Percentiles rank a stretch among this genome's conserved stretches.
phyloP scores from a whole-genome alignment of 1,140 invertebrate genomes.

The Pteromalus puparum region DNA sequence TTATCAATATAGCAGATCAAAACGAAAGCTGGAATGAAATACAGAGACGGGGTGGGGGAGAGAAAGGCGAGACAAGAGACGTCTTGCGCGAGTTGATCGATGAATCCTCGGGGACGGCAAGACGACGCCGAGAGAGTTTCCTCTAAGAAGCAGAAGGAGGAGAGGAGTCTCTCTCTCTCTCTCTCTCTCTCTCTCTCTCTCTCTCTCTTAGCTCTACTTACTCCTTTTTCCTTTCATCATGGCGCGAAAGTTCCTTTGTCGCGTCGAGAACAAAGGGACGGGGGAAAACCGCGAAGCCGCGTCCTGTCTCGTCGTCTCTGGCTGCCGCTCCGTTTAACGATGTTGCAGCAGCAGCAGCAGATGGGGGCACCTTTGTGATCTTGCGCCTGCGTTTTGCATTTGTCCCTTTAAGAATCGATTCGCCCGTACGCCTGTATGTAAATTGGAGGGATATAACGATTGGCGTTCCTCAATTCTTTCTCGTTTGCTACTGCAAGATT shows the following conservation, averaged over 20 bases:
- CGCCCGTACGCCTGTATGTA: too few relatives aligned
- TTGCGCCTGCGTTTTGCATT: not conserved
- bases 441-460: not conserved
- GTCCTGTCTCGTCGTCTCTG: not conserved
- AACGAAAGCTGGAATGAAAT: too few relatives aligned
- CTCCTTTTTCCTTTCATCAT: slow-evolving; percentile 23
- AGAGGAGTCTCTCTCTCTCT: not conserved
- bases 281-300: not conserved
- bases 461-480: not conserved
- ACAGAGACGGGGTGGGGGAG: not conserved
- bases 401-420: too few relatives aligned
- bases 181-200: slow-evolving; percentile 9
- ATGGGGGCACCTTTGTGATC: too few relatives aligned
- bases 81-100: not conserved
- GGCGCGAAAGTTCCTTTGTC: slow-evolving; percentile 24
- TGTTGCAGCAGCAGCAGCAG: not conserved
- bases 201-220: slow-evolving; percentile 4
- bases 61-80: not conserved
- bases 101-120: not conserved
- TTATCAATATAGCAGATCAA: too few relatives aligned
- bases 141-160: not conserved
- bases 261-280: slow-evolving; percentile 11
- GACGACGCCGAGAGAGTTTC: not conserved
- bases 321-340: slow-evolving; percentile 9
- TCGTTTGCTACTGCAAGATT: not conserved